phyloP scores from a whole-genome alignment of 2,113 vertebrate genomes.

The Eulemur rufifrons region DNA sequence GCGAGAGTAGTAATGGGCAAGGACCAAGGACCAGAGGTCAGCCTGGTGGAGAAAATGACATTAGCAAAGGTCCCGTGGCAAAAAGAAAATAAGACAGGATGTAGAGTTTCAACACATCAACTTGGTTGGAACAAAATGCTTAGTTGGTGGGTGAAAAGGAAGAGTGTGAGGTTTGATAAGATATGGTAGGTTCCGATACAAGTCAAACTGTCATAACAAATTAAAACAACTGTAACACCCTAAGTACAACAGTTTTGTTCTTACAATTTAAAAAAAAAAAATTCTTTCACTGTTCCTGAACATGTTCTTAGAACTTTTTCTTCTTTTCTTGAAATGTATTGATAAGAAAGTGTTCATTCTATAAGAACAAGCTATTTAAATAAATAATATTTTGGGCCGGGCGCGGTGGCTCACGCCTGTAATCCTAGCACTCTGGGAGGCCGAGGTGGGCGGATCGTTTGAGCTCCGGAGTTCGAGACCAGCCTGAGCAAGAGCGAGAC shows the following conservation, averaged over 20 bases:
- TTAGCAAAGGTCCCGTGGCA: neutral
- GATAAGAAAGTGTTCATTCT: neutral
- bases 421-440: too few species aligned
- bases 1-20: neutral
- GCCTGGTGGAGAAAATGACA: neutral
- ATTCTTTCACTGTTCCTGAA: too few species aligned
- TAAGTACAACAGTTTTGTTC: neutral
- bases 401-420: too few species aligned
- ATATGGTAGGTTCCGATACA: neutral
- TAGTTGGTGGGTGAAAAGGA: constrained; percentile 15
- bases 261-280: neutral
- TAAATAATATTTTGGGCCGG: constrained; percentile 8
- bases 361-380: neutral
- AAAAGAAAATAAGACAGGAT: neutral
- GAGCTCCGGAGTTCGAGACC: too few species aligned
- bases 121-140: neutral
- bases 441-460: too few species aligned
- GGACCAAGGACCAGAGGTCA: neutral
- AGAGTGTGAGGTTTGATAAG: constrained; percentile 46
- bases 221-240: neutral
- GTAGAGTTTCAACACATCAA: neutral
- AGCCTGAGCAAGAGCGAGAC: too few species aligned
- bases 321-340: constrained; percentile 9
- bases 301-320: neutral
- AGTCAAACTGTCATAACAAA: neutral